Percentiles rank a stretch among this genome's conserved stretches.
phyloP scores from a whole-genome alignment of 92 coral and sea anemone species.

The Metridium senile region DNA sequence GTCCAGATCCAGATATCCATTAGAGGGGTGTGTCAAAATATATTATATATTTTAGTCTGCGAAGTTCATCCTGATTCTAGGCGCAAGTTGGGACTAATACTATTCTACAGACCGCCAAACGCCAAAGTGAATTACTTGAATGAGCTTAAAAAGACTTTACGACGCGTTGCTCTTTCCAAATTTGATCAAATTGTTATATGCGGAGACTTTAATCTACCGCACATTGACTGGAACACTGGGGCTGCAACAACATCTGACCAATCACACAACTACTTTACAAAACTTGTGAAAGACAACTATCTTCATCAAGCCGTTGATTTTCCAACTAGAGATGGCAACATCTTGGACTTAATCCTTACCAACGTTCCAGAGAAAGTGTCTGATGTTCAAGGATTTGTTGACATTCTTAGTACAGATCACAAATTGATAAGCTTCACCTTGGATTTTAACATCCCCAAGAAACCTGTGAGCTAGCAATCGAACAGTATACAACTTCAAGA shows the following conservation, averaged over 20 bases:
- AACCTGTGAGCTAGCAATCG: conserved; percentile 33
- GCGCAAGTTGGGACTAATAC: conserved; percentile 28
- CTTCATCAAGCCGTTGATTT: conserved; percentile 58
- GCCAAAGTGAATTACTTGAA: conserved; percentile 28
- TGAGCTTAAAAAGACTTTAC: conserved; percentile 50
- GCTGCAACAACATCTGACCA: conserved; percentile 17
- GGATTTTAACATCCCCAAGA: conserved; percentile 29
- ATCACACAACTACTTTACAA: conserved; percentile 31
- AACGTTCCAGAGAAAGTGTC: conserved; percentile 43
- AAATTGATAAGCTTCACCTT: conserved; percentile 50
- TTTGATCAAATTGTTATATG: conserved; percentile 53
- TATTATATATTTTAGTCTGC: too few relatives aligned
- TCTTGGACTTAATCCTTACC: too few relatives aligned
- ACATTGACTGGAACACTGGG: conserved; percentile 53
- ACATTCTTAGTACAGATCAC: conserved; percentile 53
- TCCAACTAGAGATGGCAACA: conserved; percentile 47
- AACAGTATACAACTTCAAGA: conserved; percentile 51
- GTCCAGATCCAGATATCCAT: too few relatives aligned
- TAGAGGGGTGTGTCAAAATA: too few relatives aligned
- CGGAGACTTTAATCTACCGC: conserved; percentile 61
- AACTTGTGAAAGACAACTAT: conserved; percentile 54
- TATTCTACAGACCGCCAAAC: conserved; percentile 50
- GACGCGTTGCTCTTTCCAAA: conserved; percentile 22
- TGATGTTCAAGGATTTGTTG: conserved; percentile 47
- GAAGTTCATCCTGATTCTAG: conserved; percentile 49